Evolutionary conservation across 2,888 invertebrate species (phyloP).

Genomic region (Chorisops tibialis): DNA sequence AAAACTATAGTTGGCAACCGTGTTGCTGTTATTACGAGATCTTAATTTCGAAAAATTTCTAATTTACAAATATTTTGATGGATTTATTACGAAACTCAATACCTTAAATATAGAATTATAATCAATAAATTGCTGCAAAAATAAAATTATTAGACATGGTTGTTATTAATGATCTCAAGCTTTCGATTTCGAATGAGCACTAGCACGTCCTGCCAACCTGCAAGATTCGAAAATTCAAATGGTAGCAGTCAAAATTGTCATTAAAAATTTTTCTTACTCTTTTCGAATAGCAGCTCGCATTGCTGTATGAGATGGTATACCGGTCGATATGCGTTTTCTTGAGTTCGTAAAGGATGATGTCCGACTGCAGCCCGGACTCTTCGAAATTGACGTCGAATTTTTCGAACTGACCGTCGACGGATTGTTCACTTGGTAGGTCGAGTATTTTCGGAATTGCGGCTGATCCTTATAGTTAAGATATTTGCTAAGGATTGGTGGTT

Average conservation of each 20-base stretch:
- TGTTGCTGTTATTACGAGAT: too few species aligned
- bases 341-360: background rate
- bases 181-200: background rate
- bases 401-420: background rate
- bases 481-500: constrained; percentile 6
- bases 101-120: constrained; percentile 8
- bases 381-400: background rate
- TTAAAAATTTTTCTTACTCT: constrained; percentile 2
- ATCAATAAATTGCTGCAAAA: background rate
- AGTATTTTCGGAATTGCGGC: background rate
- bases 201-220: background rate
- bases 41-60: too few species aligned
- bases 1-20: too few species aligned
- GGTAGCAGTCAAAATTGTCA: background rate
- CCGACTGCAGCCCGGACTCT: background rate
- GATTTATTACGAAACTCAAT: constrained; percentile 15
- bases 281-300: constrained; percentile 13
- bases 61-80: background rate
- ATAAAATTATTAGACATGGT: constrained; percentile 4
- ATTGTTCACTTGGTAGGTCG: background rate
- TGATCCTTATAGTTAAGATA: background rate
- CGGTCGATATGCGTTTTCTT: background rate
- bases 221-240: background rate
- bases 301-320: constrained; percentile 14
- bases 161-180: background rate